Evolutionary conservation across 2,797 vertebrate species (phyloP).

Genomic region (Diplodus puntazzo): DNA sequence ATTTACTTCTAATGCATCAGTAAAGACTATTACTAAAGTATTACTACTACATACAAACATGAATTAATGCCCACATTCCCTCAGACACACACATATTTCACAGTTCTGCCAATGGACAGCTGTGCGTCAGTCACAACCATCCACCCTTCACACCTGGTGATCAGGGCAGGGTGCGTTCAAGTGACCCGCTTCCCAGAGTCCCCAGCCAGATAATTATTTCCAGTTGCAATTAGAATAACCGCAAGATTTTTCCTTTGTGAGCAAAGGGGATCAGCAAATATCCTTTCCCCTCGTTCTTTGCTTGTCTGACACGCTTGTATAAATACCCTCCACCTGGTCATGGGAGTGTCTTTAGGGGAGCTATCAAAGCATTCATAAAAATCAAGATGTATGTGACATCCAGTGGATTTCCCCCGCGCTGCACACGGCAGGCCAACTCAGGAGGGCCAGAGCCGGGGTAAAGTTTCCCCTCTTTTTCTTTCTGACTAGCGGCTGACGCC

Average conservation of each 20-base stretch:
- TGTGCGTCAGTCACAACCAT: conserved; percentile 72
- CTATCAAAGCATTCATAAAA: conserved; percentile 88
- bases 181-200: conserved; percentile 79
- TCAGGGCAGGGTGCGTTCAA: conserved; percentile 70
- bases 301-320: conserved; percentile 81
- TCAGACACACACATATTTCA: conserved; percentile 14
- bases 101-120: conserved; percentile 62
- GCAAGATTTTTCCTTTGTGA: conserved; percentile 59
- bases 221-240: conserved; percentile 86
- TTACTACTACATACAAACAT: conserved; percentile 1
- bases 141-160: conserved; percentile 78
- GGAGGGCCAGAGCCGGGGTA: conserved; percentile 77
- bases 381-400: conserved; percentile 86
- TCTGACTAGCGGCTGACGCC: conserved; percentile 77
- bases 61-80: not conserved
- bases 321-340: conserved; percentile 86
- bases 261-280: conserved; percentile 79
- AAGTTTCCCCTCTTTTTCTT: conserved; percentile 79
- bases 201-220: conserved; percentile 85
- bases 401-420: conserved; percentile 75
- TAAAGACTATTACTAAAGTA: not conserved
- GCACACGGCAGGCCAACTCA: conserved; percentile 76
- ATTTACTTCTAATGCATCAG: not conserved
- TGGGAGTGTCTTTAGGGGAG: conserved; percentile 82
- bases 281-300: conserved; percentile 72